Base-by-base conservation (phyloP, 2,113 vertebrate genomes). In the Acrocephalus kingi region DNA sequence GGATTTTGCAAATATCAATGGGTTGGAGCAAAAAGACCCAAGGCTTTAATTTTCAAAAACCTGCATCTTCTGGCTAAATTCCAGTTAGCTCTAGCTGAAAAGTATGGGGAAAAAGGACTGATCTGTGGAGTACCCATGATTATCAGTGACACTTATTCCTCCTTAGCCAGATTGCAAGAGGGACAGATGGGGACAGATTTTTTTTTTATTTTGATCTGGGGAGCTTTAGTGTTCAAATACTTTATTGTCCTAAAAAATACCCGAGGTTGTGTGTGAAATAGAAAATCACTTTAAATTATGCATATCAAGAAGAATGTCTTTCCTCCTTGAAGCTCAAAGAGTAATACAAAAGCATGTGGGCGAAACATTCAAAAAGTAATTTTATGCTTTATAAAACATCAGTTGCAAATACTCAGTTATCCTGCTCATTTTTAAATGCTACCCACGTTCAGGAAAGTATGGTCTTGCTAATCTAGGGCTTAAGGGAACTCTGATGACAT, bases 311-410 rank as follows among this genome's bases (percentile, higher is more conserved):
- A 68, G 62, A 79, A 93, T 2, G 12, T 77, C 79, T 90, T 93
- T 88, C 64, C 39, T 71, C 45, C 72, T 86, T 78, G 72, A 93
- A 90, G 72, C 85, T 93, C 55, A 83, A 90, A 94, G 30, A 91
- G 78, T 63, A 85, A 80, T 95, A 94, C 0, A 21, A 87, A 93
- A 93, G 35, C 8, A 7, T 82, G 89, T 81, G 56, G 77, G 89
- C 4, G 64, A 95, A 93, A 73, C 75, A 80, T 61, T 93, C 45
- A 84, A 67, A 90, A 95, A 92, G 93, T 58, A 87, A 83, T 95
- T 94, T 96, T 88, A 67, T 74, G 75, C 72, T 92, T 94, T 95
- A 92, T 94, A 83, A 93, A 91, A 84, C 59, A 93, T 94, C 52
- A 27, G 39, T 86, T 86, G 68, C 83, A 94, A 95, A 90, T 90